Conservation (phyloP, 2,888 invertebrate genomes). For the Agrotis exclamationis region DNA sequence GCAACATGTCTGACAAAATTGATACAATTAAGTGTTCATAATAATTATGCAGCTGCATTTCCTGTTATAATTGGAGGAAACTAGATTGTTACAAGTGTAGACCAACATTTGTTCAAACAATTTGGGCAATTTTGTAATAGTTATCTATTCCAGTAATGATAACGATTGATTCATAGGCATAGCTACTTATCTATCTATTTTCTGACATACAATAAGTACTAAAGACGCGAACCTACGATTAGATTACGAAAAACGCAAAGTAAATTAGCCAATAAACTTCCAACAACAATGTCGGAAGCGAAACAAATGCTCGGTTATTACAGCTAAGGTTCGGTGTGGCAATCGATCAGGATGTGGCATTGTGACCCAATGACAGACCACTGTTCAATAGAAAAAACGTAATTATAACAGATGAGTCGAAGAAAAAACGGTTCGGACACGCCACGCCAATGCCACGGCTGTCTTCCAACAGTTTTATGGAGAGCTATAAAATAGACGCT, state of each 20-base stretch:
- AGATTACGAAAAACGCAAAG: slow-evolving; percentile 39
- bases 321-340: slow-evolving; percentile 67
- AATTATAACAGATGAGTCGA: slow-evolving; percentile 71
- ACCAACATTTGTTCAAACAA: neutral
- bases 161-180: neutral
- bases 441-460: slow-evolving; percentile 74
- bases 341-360: slow-evolving; percentile 76
- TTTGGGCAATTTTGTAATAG: neutral
- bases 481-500: slow-evolving; percentile 62
- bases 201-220: slow-evolving; percentile 18
- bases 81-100: neutral
- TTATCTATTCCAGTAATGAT: neutral
- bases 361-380: slow-evolving; percentile 61
- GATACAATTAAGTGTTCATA: slow-evolving; percentile 45
- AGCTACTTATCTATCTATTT: neutral
- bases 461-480: slow-evolving; percentile 66
- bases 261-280: slow-evolving; percentile 52
- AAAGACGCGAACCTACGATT: slow-evolving; percentile 15
- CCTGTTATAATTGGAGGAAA: slow-evolving; percentile 41
- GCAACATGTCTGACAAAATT: slow-evolving; percentile 48
- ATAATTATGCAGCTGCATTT: slow-evolving; percentile 47
- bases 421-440: slow-evolving; percentile 69
- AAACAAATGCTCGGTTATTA: slow-evolving; percentile 61
- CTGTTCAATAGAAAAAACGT: slow-evolving; percentile 65
- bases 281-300: slow-evolving; percentile 66